Conservation (phyloP, 2,888 invertebrate species). For the Salticus scenicus region DNA sequence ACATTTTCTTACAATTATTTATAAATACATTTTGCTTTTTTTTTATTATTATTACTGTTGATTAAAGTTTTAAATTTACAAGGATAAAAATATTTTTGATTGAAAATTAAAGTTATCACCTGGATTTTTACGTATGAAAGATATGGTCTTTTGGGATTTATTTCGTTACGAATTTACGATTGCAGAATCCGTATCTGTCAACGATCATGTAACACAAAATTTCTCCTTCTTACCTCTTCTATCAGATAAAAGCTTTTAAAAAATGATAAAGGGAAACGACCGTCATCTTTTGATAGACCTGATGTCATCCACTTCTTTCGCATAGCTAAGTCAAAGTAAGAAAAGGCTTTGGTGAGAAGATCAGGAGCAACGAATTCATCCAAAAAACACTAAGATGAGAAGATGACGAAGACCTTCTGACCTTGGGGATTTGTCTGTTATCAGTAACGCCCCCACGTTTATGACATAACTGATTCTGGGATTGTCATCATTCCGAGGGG, state of each 20-base stretch:
- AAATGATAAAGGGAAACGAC: neutral
- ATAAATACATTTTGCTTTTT: too few relatives aligned
- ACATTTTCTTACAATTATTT: too few relatives aligned
- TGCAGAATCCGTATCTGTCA: too few relatives aligned
- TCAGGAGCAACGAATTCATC: slow-evolving; percentile 26
- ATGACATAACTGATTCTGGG: slow-evolving; percentile 48
- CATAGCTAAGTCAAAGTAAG: neutral
- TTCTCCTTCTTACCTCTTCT: too few relatives aligned
- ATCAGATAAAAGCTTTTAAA: neutral
- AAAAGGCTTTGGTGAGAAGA: neutral
- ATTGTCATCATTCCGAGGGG: slow-evolving; percentile 50
- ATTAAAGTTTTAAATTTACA: too few relatives aligned
- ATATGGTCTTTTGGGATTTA: too few relatives aligned
- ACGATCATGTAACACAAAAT: too few relatives aligned
- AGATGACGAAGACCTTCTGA: slow-evolving; percentile 50
- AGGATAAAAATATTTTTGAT: too few relatives aligned
- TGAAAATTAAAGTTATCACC: too few relatives aligned
- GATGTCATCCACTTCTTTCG: neutral
- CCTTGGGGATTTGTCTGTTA: slow-evolving; percentile 54
- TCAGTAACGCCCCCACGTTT: slow-evolving; percentile 56
- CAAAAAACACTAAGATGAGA: slow-evolving; percentile 42
- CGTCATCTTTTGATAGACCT: neutral
- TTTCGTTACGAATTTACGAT: too few relatives aligned
- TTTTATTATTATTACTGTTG: too few relatives aligned
- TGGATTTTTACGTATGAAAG: too few relatives aligned